Conservation (phyloP, 2,113 vertebrate genomes). For the Catharus minimus region DNA sequence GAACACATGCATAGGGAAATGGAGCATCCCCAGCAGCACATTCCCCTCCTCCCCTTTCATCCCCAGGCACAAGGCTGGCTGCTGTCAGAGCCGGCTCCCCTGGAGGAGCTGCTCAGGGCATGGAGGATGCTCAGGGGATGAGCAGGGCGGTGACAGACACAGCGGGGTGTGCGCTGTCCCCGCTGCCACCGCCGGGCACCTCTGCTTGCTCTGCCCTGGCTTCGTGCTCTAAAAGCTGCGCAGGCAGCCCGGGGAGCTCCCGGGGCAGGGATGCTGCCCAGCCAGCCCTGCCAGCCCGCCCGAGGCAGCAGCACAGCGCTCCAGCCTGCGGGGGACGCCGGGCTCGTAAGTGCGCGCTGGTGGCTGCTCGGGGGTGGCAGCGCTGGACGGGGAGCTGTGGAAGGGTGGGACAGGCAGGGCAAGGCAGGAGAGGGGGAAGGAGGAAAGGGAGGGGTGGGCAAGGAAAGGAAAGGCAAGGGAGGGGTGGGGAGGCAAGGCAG, state of each 20-base stretch:
- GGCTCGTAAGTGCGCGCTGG: background rate
- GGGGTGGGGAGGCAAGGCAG: too few species aligned
- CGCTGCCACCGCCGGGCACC: background rate
- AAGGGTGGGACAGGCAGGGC: background rate
- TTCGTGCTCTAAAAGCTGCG: accelerated
- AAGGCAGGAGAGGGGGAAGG: background rate
- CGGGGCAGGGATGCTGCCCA: background rate
- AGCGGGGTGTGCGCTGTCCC: accelerated
- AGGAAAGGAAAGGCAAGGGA: too few species aligned
- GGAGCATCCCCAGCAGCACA: background rate
- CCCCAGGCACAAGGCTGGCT: conserved; percentile 6
- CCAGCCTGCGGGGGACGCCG: background rate
- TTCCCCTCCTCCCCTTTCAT: background rate
- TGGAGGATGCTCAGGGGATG: background rate
- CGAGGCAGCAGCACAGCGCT: background rate
- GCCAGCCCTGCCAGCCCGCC: background rate
- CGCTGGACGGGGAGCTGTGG: background rate
- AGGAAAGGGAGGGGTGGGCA: background rate
- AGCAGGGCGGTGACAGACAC: background rate
- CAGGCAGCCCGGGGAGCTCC: background rate
- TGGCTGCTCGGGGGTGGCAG: background rate
- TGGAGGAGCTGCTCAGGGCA: background rate
- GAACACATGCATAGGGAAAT: accelerated
- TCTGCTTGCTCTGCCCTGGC: background rate
- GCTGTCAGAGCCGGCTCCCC: background rate